A percentile compares a stretch with the other conserved stretches of the same genome.
Conservation (phyloP, 2,113 vertebrate species). For the Eptesicus fuscus region DNA sequence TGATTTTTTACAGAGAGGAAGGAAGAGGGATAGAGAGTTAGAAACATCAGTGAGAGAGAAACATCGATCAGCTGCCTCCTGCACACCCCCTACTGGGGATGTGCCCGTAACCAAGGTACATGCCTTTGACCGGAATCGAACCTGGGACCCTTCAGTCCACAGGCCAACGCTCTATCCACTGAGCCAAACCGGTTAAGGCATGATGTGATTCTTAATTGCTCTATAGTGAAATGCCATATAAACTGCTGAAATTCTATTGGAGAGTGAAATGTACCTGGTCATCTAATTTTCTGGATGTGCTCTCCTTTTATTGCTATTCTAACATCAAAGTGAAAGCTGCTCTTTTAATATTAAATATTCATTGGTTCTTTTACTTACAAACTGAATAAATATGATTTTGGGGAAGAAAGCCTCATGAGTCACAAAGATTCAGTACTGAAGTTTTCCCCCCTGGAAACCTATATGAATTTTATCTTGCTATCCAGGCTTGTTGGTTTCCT, state of each 20-base stretch:
- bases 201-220: neutral
- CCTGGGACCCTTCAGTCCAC: no score
- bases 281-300: neutral
- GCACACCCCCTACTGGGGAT: no score
- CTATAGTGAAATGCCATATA: neutral
- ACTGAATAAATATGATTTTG: slow-evolving; percentile 11
- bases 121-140: no score
- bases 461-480: neutral
- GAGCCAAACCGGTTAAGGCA: no score
- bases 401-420: neutral
- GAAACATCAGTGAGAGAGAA: no score
- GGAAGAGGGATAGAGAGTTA: no score
- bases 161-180: no score
- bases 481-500: neutral
- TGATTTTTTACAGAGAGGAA: no score
- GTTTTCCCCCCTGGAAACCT: neutral
- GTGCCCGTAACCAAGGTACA: no score
- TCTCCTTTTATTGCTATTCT: slow-evolving; percentile 32
- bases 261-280: neutral
- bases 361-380: slow-evolving; percentile 27
- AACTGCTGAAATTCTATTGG: neutral
- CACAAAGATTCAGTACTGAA: neutral
- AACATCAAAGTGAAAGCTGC: neutral
- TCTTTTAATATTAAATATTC: slow-evolving; percentile 31
- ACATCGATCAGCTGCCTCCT: no score